phyloP scores from a whole-genome alignment of 2,888 invertebrate genomes.

The Eristalis arbustorum region DNA sequence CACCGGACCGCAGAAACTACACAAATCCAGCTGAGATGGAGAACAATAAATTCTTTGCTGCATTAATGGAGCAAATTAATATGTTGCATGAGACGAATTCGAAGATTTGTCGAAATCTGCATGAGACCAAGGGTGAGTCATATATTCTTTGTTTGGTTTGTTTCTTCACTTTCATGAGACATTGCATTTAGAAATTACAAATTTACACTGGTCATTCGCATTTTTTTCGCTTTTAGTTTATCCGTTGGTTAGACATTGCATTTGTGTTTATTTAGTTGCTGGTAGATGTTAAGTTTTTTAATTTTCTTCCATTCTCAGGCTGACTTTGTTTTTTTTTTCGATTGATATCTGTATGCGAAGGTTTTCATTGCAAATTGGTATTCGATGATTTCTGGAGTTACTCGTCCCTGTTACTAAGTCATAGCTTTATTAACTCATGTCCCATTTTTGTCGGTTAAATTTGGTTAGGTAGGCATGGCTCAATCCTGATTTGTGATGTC shows the following conservation, averaged over 20 bases:
- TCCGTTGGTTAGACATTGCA: background rate
- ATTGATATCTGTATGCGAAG: background rate
- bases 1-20: conserved; percentile 77
- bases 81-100: conserved; percentile 87
- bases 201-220: background rate
- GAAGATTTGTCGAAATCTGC: conserved; percentile 87
- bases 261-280: conserved; percentile 18
- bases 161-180: background rate
- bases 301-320: background rate
- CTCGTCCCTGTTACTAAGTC: too few relatives aligned
- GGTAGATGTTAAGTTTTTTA: conserved; percentile 1
- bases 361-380: too few relatives aligned
- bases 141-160: conserved; percentile 10
- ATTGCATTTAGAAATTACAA: background rate
- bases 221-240: too few relatives aligned
- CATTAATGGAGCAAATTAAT: conserved; percentile 87
- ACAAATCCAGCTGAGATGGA: conserved; percentile 74
- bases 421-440: too few relatives aligned
- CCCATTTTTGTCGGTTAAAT: too few relatives aligned
- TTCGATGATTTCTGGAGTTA: too few relatives aligned
- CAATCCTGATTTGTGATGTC: too few relatives aligned
- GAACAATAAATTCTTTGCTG: conserved; percentile 78
- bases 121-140: conserved; percentile 85
- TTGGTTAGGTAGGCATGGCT: too few relatives aligned
- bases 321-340: background rate